These are phyloP conservation scores for Enteromius thamalakanensis DNA, from an alignment of 2,797 vertebrate species.

Conservation along the genomic window DNA sequence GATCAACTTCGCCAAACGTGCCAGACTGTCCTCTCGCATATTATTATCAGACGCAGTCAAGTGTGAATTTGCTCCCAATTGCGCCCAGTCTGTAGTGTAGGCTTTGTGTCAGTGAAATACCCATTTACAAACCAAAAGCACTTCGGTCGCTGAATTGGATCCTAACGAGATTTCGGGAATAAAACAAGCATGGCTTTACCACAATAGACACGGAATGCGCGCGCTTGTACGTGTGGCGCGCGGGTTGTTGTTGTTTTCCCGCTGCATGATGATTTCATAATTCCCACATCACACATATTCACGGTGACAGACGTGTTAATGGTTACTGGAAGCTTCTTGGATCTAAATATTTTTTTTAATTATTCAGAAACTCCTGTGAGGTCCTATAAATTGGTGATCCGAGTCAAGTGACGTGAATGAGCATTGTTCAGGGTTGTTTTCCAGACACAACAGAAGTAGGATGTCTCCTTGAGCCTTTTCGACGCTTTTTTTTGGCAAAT, in stretches of 20 bases:
- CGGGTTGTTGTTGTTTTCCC: conserved; percentile 69
- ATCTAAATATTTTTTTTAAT: not conserved
- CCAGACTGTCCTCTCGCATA: conserved; percentile 55
- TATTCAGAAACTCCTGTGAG: not conserved
- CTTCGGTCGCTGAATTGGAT: not conserved
- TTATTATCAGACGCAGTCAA: conserved; percentile 57
- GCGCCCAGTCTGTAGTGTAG: not conserved
- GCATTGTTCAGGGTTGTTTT: conserved; percentile 58
- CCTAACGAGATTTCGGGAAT: conserved; percentile 46
- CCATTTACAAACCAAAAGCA: not conserved
- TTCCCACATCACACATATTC: conserved; percentile 28
- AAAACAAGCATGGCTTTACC: conserved; percentile 47
- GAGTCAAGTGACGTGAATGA: conserved; percentile 24
- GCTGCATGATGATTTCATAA: conserved; percentile 58
- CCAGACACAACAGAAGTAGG: conserved; percentile 53
- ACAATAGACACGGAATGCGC: conserved; percentile 63
- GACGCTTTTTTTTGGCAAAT: conserved; percentile 24
- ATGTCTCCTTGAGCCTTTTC: conserved; percentile 52
- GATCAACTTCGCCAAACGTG: conserved; percentile 59
- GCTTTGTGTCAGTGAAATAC: not conserved
- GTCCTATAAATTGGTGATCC: not conserved
- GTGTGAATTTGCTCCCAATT: conserved; percentile 62
- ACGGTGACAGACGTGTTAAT: not conserved
- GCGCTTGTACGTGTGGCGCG: conserved; percentile 66
- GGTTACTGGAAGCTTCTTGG: not conserved